phyloP scores from a whole-genome alignment of 2,797 vertebrate species.

The Adelosebastes latens region DNA sequence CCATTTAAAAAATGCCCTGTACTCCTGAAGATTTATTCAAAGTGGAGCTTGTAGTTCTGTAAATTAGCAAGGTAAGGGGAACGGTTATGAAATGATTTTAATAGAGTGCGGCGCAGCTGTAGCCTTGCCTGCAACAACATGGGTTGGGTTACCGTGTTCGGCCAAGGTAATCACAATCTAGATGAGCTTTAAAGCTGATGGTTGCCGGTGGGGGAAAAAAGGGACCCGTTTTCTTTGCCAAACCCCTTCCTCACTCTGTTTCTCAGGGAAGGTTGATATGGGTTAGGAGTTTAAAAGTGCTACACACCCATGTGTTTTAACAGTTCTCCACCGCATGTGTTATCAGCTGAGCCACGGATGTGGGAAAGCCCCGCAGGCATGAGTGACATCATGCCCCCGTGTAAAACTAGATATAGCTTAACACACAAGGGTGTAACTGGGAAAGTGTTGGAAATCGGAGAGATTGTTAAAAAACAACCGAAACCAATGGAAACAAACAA shows the following conservation, averaged over 20 bases:
- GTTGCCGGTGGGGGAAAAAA: conserved; percentile 29
- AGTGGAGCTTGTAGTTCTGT: conserved; percentile 30
- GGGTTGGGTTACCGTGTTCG: conserved; percentile 57
- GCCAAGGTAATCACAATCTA: conserved; percentile 69
- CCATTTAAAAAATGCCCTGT: background rate
- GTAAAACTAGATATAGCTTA: conserved; percentile 68
- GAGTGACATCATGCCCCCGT: conserved; percentile 73
- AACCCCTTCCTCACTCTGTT: conserved; percentile 47
- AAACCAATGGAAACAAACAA: conserved; percentile 53
- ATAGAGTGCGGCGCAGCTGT: conserved; percentile 61
- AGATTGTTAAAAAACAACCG: conserved; percentile 56
- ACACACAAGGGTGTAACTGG: conserved; percentile 70
- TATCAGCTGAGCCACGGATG: conserved; percentile 79
- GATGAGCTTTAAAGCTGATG: conserved; percentile 67
- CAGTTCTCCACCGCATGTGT: conserved; percentile 75
- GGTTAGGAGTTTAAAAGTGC: conserved; percentile 68
- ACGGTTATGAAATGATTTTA: conserved; percentile 45
- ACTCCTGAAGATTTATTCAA: conserved; percentile 22
- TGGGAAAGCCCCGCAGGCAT: conserved; percentile 77
- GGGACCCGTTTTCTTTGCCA: conserved; percentile 61
- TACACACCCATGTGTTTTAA: conserved; percentile 76
- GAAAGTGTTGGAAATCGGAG: conserved; percentile 58
- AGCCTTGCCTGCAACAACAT: conserved; percentile 60
- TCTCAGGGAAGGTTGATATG: conserved; percentile 69
- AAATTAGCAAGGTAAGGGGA: conserved; percentile 50